phyloP scores from a whole-genome alignment of 2,888 invertebrate genomes.

The Phyllotreta cruciferae region DNA sequence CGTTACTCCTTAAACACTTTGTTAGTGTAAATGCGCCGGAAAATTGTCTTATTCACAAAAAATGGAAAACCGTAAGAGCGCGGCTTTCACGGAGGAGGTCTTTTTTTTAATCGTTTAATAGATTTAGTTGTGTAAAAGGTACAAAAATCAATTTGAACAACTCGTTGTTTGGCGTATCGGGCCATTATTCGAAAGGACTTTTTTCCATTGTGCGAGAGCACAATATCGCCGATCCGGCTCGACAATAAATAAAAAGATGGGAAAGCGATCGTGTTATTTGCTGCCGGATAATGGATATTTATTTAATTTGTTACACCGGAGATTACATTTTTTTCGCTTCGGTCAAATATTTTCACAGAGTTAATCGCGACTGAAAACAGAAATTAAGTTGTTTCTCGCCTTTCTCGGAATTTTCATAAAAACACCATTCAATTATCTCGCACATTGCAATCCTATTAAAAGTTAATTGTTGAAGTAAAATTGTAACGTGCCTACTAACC shows the following conservation, averaged over 20 bases:
- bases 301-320: constrained; percentile 40
- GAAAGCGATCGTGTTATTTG: constrained; percentile 36
- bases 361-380: constrained; percentile 18
- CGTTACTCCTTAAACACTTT: constrained; percentile 44
- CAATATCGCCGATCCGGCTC: constrained; percentile 29
- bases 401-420: too few species aligned
- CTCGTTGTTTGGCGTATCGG: constrained; percentile 36
- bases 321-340: constrained; percentile 35
- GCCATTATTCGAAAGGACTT: constrained; percentile 36
- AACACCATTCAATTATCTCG: too few species aligned
- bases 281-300: constrained; percentile 39
- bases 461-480: too few species aligned
- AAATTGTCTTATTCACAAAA: constrained; percentile 49
- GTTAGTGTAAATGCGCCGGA: constrained; percentile 47
- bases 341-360: constrained; percentile 37
- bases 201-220: constrained; percentile 33
- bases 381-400: constrained; percentile 22
- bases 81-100: constrained; percentile 43
- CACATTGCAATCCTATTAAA: too few species aligned
- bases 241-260: constrained; percentile 35
- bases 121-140: constrained; percentile 43
- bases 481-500: too few species aligned
- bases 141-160: constrained; percentile 43
- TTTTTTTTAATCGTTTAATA: constrained; percentile 42
- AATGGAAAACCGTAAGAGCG: constrained; percentile 36